Conservation (phyloP, 1,140 invertebrate species). For the Pissodes strobi region DNA sequence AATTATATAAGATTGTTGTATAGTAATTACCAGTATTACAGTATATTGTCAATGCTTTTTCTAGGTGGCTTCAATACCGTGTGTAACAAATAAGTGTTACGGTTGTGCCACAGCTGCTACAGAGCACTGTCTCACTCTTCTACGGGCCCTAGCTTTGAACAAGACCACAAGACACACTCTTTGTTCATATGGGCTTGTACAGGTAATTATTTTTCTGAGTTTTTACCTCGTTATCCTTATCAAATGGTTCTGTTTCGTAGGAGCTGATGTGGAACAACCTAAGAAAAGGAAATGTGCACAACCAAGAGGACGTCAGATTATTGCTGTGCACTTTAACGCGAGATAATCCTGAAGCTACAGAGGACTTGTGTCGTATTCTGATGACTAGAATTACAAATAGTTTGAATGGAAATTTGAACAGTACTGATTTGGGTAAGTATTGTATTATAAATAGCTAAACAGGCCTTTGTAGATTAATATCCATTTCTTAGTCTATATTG, state of each 20-base stretch:
- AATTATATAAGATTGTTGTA: no score
- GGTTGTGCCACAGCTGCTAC: conserved; percentile 85
- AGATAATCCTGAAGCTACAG: conserved; percentile 86
- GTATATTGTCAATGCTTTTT: no score
- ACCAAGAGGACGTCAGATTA: conserved; percentile 85
- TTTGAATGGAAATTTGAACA: conserved; percentile 62
- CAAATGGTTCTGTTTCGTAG: conserved; percentile 2
- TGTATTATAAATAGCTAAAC: background rate
- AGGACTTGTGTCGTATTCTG: conserved; percentile 81
- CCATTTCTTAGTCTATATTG: background rate
- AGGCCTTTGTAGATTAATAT: no score
- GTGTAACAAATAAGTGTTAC: conserved; percentile 64
- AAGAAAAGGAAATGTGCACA: conserved; percentile 74
- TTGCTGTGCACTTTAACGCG: conserved; percentile 88
- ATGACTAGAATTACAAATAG: conserved; percentile 81
- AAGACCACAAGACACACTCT: conserved; percentile 75
- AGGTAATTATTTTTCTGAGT: conserved; percentile 69
- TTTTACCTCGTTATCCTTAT: no score
- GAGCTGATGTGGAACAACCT: conserved; percentile 85
- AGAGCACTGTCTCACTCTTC: conserved; percentile 90
- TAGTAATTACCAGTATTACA: no score
- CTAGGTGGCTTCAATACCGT: conserved; percentile 24
- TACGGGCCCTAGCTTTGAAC: conserved; percentile 89
- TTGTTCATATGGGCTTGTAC: conserved; percentile 85
- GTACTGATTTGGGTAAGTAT: conserved; percentile 67